phyloP scores from a whole-genome alignment of 2,113 vertebrate species.

The Isurus oxyrinchus region DNA sequence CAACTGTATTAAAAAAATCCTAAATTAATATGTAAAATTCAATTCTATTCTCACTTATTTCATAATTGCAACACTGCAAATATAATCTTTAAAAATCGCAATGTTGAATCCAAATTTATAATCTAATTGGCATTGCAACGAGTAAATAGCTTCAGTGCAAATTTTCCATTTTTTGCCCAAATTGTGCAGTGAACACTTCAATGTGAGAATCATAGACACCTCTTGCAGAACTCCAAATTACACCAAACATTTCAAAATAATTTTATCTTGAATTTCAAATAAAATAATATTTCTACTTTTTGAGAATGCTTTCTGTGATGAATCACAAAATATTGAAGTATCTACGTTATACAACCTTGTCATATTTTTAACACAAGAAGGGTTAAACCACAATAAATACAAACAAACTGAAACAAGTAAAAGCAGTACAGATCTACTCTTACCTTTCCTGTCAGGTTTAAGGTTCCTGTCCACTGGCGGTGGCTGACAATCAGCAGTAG shows the following conservation, averaged over 20 bases:
- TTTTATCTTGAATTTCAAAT: background rate
- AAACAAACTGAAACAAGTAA: background rate
- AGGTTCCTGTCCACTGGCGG: constrained; percentile 95
- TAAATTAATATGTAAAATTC: background rate
- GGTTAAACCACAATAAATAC: background rate
- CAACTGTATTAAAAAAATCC: background rate
- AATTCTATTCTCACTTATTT: background rate
- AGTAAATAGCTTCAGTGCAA: too few species aligned
- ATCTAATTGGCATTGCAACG: background rate
- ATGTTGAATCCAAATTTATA: background rate
- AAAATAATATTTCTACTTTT: background rate
- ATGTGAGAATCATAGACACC: background rate
- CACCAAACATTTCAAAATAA: background rate
- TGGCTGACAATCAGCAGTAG: constrained; percentile 79
- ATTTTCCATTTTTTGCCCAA: background rate
- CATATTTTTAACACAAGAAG: background rate
- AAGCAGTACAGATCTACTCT: constrained; percentile 44
- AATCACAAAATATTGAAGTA: background rate
- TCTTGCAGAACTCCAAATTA: background rate
- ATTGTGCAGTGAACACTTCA: background rate
- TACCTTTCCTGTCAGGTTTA: constrained; percentile 98
- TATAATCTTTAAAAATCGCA: background rate
- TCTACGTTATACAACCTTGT: background rate
- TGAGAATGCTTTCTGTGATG: background rate
- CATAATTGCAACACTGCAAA: background rate